phyloP scores from a whole-genome alignment of 2,888 invertebrate species.

The Gandaritis pyraliata region DNA sequence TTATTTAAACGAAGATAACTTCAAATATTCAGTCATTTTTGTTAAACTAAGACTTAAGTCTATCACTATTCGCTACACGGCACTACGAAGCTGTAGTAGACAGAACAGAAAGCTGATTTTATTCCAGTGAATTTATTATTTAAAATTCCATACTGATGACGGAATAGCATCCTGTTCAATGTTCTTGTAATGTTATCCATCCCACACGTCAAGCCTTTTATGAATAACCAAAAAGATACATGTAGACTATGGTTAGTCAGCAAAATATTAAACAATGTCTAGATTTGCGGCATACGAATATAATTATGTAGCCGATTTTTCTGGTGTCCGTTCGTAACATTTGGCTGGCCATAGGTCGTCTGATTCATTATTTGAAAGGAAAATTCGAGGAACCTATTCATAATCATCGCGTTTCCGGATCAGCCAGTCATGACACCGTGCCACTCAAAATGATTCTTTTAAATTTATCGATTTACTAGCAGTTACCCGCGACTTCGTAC shows the following conservation, averaged over 20 bases:
- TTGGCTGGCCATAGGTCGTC: background rate
- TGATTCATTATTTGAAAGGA: background rate
- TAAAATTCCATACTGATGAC: constrained; percentile 12
- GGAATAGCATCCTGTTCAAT: constrained; percentile 8
- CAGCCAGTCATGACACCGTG: background rate
- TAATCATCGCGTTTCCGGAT: background rate
- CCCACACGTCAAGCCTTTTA: constrained; percentile 19
- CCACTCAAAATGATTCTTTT: background rate
- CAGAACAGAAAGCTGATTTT: background rate
- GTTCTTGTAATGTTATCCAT: constrained; percentile 9
- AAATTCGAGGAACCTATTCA: background rate
- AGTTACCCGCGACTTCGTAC: no score
- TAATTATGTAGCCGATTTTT: no score
- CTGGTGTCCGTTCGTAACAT: no score
- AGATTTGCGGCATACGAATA: no score
- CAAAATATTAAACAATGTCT: constrained; percentile 2
- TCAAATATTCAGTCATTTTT: no score
- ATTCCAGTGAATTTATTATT: constrained; percentile 10
- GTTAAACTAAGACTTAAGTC: no score
- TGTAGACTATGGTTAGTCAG: constrained; percentile 12
- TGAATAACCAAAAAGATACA: background rate
- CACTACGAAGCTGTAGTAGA: background rate
- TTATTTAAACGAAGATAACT: no score
- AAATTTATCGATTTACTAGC: no score
- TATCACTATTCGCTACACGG: no score